Base-by-base conservation (phyloP, 2,113 vertebrate species). In the Pedetes capensis region DNA sequence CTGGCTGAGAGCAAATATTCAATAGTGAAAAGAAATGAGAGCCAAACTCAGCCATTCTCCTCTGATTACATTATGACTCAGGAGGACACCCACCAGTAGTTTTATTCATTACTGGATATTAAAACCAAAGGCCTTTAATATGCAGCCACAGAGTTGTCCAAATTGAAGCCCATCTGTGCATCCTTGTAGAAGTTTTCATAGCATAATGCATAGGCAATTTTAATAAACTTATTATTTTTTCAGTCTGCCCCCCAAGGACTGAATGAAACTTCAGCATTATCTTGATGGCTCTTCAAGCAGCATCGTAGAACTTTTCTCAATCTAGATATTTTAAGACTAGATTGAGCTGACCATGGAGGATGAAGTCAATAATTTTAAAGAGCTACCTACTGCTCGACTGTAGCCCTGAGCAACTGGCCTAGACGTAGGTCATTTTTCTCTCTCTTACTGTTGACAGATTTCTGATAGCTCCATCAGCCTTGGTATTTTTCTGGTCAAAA, bases 91-190 rank as follows among this genome's bases (percentile, higher is more conserved):
- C 88, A 96, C 85, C 85, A 96, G 96, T 83, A 78, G 88, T 95
- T 96, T 95, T 97, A 95, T 95, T 97, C 95, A 96, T 96, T 95
- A 96, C 25, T 96, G 78, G 82, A 95, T 96, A 96, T 97, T 96
- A 96, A 96, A 96, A 93, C 90, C 92, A 95, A 97, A 97, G 90
- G n/a, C 71, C 76, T 95, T 96, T 94, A 91, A 93, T 96, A 96
- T 96, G 81, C 94, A 97, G 78, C 81, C 69, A 94, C 90, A 79
- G 68, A 95, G 68, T 53, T 95, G 71, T 95, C 93, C 93, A 97
- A 97, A 95, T 96, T 97, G 95, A 94, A 97, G 81, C 66, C 85
- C 96, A 95, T 96, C 90, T 95, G 94, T 93, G 87, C 71, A 84
- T 78, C 32, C 90, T 88, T 78, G 76, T 88, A 95, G 72, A 95